Base-by-base conservation (phyloP, 2,113 vertebrate genomes). In the Odocoileus virginianus region DNA sequence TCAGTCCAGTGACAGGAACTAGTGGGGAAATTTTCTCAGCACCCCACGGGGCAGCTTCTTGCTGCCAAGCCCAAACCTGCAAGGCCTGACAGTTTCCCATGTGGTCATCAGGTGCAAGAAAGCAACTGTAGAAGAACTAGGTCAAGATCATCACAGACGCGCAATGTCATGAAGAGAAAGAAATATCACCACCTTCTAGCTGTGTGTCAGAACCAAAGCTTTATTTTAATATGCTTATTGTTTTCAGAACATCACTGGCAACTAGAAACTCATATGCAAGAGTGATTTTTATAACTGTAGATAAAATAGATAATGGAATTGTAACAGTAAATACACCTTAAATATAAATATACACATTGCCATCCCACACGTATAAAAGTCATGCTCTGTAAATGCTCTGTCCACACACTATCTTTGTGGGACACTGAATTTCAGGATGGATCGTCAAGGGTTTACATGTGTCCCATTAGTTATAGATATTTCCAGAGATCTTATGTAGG, bases 231-330 rank as follows among this genome's bases (percentile, higher is more conserved):
- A 54, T 79, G 54, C 93, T 85, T 92, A 83, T 96, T 90, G 90
- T 96, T 74, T 91, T 98, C 97, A 98, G 96, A 99, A 98, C 98
- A 98, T 97, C 95, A 98, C 84, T 97, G 97, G 90, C 98, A 98
- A 98, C 98, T 98, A 98, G 97, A 98, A 99, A 99, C 97, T 90
- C 98, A 52, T 98, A 98, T 92, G 98, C 97, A 99, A 98, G 98
- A 95, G 98, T 95, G 17, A 98, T 83, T 98, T 92, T 98, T 88
- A 85, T 98, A 98, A 97, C 60, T n/a, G 86, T 74, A 93, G 99
- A 96, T 97, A 98, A 99, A 99, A 95, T 95, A 98, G 50, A 92
- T 98, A 97, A 98, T 92, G 96, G 98, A 97, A 95, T 94, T 0
- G 0, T 94, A 98, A 97, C 85, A 97, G 92, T 97, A 97, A 97